phyloP scores from a whole-genome alignment of 2,797 vertebrate species.

The Discoglossus pictus region DNA sequence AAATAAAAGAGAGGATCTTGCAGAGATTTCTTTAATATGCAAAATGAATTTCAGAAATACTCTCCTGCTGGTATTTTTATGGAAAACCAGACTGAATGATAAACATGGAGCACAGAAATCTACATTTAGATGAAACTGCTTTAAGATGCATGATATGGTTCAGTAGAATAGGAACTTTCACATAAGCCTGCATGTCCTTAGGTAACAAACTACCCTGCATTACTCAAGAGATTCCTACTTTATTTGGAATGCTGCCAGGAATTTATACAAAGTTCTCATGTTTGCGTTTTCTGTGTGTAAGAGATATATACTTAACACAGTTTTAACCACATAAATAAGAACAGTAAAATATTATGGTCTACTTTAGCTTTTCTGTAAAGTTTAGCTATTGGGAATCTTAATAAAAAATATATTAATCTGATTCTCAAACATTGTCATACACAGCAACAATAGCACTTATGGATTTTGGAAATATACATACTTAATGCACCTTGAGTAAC shows the following conservation, averaged over 20 bases:
- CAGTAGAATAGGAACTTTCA: constrained; percentile 64
- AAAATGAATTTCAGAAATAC: constrained; percentile 72
- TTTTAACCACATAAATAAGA: too few species aligned
- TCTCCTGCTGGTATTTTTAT: constrained; percentile 77
- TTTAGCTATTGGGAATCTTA: too few species aligned
- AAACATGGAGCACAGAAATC: constrained; percentile 72
- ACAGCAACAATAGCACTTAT: too few species aligned
- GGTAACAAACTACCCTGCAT: constrained; percentile 60
- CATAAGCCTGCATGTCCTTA: constrained; percentile 60
- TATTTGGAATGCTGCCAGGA: constrained; percentile 61
- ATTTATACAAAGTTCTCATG: constrained; percentile 13
- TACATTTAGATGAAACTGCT: constrained; percentile 83
- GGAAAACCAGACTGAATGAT: constrained; percentile 69
- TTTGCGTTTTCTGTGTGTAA: neutral
- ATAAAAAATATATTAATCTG: too few species aligned
- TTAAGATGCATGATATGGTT: constrained; percentile 70
- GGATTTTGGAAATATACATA: too few species aligned
- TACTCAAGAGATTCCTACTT: constrained; percentile 56
- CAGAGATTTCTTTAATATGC: constrained; percentile 72
- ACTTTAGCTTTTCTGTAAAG: too few species aligned
- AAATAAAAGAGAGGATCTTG: constrained; percentile 70
- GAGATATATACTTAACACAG: too few species aligned
- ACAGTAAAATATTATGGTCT: too few species aligned
- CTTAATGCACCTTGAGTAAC: too few species aligned
- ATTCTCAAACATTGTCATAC: too few species aligned